phyloP scores from a whole-genome alignment of 1,140 invertebrate species.

The Nebria ingens region DNA sequence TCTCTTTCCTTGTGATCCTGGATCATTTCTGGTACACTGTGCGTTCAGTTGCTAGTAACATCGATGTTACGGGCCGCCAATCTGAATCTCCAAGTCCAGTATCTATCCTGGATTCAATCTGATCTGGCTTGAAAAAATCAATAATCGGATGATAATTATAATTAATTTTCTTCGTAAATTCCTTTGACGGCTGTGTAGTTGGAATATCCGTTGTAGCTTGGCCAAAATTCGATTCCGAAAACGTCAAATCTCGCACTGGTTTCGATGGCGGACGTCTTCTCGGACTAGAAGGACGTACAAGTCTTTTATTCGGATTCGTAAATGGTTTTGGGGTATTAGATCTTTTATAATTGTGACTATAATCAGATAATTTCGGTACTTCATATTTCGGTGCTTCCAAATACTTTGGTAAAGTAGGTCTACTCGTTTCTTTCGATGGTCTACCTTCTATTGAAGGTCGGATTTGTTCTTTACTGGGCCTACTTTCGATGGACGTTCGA shows the following conservation, averaged over 20 bases:
- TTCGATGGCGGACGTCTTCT: neutral
- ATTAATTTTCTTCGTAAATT: conserved; percentile 48
- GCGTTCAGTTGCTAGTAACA: neutral
- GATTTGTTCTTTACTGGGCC: neutral
- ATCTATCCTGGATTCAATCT: conserved; percentile 4
- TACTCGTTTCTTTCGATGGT: neutral
- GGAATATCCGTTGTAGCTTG: neutral
- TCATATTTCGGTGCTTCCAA: conserved; percentile 8
- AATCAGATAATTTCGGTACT: neutral
- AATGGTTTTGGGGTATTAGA: neutral
- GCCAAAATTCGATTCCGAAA: neutral
- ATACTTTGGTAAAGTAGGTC: neutral
- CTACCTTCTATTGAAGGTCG: neutral
- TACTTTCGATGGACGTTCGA: neutral
- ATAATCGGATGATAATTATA: conserved; percentile 80
- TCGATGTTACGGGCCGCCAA: conserved; percentile 10
- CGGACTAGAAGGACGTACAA: neutral
- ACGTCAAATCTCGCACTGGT: neutral
- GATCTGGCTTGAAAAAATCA: conserved; percentile 55
- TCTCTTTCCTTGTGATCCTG: neutral
- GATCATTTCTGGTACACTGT: neutral
- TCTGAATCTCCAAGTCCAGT: neutral
- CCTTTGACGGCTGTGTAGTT: neutral
- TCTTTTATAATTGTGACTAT: neutral
- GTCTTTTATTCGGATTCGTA: neutral